A percentile compares a stretch with the other conserved stretches of the same genome.
These are phyloP conservation scores for Drosophila kepulauana DNA, from an alignment of 1,140 invertebrate genomes.

Conservation along the genomic window DNA sequence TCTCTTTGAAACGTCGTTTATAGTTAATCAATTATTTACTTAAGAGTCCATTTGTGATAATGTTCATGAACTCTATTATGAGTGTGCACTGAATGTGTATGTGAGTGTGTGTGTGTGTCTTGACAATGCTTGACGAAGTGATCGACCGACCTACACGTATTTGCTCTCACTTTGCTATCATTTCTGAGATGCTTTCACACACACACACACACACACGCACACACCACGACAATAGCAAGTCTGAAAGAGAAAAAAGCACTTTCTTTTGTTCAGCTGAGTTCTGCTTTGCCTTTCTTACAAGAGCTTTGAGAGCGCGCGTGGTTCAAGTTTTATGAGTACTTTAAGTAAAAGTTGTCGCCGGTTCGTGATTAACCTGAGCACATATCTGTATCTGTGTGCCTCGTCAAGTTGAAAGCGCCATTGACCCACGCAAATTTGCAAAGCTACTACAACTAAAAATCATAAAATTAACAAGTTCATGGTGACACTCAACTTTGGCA, in stretches of 20 bases:
- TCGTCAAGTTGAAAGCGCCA: neutral
- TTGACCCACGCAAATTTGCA: conserved; percentile 11
- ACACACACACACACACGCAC: neutral
- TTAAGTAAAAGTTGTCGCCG: conserved; percentile 55
- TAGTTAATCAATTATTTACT: conserved; percentile 34
- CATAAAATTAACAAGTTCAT: neutral
- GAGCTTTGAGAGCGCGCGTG: conserved; percentile 57
- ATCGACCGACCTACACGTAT: conserved; percentile 43
- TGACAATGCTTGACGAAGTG: conserved; percentile 8
- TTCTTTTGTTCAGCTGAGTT: conserved; percentile 67
- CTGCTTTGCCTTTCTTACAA: conserved; percentile 43
- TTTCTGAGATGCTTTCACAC: conserved; percentile 30
- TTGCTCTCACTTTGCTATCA: conserved; percentile 57
- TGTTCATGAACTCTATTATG: conserved; percentile 35
- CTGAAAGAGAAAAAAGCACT: conserved; percentile 44
- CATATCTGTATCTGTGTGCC: neutral
- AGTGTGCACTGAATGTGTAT: neutral
- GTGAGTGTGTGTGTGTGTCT: neutral
- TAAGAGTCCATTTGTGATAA: conserved; percentile 34
- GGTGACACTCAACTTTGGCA: neutral
- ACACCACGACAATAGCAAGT: conserved; percentile 19
- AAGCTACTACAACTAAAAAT: neutral
- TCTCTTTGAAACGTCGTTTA: conserved; percentile 40
- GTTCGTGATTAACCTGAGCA: conserved; percentile 12
- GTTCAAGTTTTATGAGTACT: conserved; percentile 46